Conservation (phyloP, 2,888 invertebrate species). For the Oligia fasciuncula region DNA sequence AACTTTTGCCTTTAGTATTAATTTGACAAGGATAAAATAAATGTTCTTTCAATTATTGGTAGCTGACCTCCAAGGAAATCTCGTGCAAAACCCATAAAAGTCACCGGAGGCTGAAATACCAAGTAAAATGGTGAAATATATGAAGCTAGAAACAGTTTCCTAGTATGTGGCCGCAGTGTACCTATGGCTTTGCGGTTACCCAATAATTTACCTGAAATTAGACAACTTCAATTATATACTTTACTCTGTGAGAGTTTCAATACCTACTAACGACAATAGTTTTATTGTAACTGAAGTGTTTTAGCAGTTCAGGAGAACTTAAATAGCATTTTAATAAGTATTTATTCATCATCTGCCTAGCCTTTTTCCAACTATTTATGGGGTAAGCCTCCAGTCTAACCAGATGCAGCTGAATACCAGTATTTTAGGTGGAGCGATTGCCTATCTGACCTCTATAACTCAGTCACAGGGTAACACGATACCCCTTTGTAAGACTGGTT, state of each 20-base stretch:
- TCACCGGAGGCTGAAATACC: conserved; percentile 14
- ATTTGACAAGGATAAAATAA: neutral
- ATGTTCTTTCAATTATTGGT: neutral
- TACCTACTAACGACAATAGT: neutral
- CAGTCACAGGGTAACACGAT: too few relatives aligned
- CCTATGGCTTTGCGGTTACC: conserved; percentile 2
- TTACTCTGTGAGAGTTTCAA: neutral
- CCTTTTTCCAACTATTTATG: too few relatives aligned
- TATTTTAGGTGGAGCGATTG: too few relatives aligned
- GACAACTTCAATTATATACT: neutral
- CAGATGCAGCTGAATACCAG: too few relatives aligned
- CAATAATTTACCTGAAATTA: conserved; percentile 33
- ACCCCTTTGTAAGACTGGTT: too few relatives aligned
- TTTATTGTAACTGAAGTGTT: neutral
- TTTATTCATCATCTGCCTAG: too few relatives aligned
- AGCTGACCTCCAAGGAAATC: neutral
- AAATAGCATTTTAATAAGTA: neutral
- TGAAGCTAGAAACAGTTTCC: conserved; percentile 6
- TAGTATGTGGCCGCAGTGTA: neutral
- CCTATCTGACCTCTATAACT: too few relatives aligned
- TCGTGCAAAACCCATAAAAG: neutral
- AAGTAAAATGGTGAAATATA: conserved; percentile 4
- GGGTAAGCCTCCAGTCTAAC: too few relatives aligned
- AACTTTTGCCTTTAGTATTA: neutral
- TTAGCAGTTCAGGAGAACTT: neutral